Conservation (phyloP, 2,888 invertebrate genomes). For the Parapristionchus giblindavisi region DNA sequence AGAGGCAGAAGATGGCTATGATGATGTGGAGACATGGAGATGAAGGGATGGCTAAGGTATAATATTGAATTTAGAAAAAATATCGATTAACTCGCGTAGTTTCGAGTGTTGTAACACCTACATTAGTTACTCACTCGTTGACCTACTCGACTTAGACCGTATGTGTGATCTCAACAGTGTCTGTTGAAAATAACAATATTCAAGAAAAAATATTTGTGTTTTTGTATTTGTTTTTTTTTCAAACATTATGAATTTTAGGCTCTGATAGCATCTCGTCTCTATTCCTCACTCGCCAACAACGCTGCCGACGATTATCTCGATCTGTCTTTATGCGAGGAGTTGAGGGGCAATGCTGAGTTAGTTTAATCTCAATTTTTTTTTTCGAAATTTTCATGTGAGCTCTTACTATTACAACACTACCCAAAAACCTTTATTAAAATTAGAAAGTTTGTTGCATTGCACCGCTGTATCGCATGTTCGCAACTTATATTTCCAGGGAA, state of each 20-base stretch:
- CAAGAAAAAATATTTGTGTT: no score
- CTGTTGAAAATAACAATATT: neutral
- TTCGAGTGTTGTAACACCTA: neutral
- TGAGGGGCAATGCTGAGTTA: conserved; percentile 49
- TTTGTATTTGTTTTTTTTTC: no score
- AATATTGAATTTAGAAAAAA: neutral
- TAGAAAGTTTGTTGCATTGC: no score
- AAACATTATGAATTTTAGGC: conserved; percentile 45
- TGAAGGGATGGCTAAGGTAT: conserved; percentile 88
- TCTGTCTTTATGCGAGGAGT: conserved; percentile 81
- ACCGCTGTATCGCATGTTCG: no score
- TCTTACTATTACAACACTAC: neutral
- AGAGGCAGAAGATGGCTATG: conserved; percentile 87
- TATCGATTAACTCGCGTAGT: neutral
- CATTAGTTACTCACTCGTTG: neutral
- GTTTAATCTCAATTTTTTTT: conserved; percentile 3
- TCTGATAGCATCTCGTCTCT: conserved; percentile 76
- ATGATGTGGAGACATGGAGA: conserved; percentile 99
- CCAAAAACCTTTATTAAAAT: no score
- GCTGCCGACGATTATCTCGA: conserved; percentile 97
- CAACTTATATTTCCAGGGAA: conserved; percentile 57
- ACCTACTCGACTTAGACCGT: no score
- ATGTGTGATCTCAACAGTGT: no score
- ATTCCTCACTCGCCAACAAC: conserved; percentile 95
- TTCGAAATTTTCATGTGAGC: no score